Base-by-base conservation (phyloP, 1,140 invertebrate species). In the Episyrphus balteatus region DNA sequence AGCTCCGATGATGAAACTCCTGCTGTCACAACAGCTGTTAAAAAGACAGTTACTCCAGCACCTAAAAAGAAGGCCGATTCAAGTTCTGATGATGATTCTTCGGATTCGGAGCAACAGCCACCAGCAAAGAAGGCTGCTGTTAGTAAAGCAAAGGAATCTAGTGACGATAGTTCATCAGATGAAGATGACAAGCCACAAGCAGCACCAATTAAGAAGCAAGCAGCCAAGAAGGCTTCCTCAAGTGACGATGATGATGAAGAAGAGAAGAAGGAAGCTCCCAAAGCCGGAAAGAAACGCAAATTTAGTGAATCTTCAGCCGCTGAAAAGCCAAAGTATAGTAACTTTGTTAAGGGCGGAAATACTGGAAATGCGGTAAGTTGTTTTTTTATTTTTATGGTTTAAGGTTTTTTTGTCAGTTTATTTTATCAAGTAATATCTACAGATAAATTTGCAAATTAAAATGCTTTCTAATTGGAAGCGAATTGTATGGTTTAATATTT, bases 301-400 rank as follows among this genome's bases (percentile, higher is more conserved):
- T 55, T 63, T 9, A 59, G 61, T 44, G 61, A 66, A 26, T 56
- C 62, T 50, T 38, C 52, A 32, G 44, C 44, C 49, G 15, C 57
- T 58, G 7, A 51, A 26, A 55, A 59, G 6, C 56, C 58, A 39
- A 46, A 70, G 47, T 79, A 79, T 49, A 68, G 52, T 44, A 80
- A 80, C 48, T 80, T 79, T 53, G 74, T 78, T 0, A 78, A 77
- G 55, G 68, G 62, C 0, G 71, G 70, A 39, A 61, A 66, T 3
- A 26, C 3, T 26, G 21, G 21, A 26, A 8, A 26, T 26, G 21
- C 21, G 21, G 21, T 26, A 26, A 26, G 21, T 26, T 26, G 3
- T 5, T 8, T 26, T 26, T 3, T 8, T 26, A 5, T 26, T 26
- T 26, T 26, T 26, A 26, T 5, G 8, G 3, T 3, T 5, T 26